Evolutionary conservation across 2,113 vertebrate genomes (phyloP).

Genomic region (Tragelaphus strepsiceros): DNA sequence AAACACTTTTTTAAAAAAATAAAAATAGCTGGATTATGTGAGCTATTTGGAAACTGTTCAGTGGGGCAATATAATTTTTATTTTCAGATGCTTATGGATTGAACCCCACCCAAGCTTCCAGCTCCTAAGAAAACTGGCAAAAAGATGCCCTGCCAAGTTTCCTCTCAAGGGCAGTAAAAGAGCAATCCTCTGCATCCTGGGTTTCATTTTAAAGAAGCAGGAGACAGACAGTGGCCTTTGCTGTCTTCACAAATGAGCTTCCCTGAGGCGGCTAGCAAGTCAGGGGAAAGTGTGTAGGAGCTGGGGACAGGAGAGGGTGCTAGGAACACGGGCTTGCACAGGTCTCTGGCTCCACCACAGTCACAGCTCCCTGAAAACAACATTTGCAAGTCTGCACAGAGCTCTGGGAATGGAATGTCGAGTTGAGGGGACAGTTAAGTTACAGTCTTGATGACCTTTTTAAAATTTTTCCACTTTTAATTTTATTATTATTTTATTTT

Average conservation of each 20-base stretch:
- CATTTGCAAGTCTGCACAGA: background rate
- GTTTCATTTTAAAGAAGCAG: conserved; percentile 60
- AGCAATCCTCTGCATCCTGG: conserved; percentile 59
- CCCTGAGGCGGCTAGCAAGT: background rate
- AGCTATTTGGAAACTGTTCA: conserved; percentile 65
- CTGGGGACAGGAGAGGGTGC: background rate
- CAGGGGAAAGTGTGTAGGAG: accelerated
- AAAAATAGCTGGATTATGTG: conserved; percentile 59
- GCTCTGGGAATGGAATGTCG: background rate
- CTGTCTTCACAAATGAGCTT: background rate
- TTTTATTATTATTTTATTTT: background rate
- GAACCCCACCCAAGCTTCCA: conserved; percentile 69
- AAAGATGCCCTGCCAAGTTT: conserved; percentile 60
- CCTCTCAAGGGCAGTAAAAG: conserved; percentile 53
- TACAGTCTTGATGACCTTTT: background rate
- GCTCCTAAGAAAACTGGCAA: conserved; percentile 61
- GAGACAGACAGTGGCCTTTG: conserved; percentile 26
- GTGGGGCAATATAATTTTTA: conserved; percentile 63
- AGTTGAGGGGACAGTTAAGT: background rate
- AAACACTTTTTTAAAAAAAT: conserved; percentile 69
- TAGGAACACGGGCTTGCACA: background rate
- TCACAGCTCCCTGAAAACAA: background rate
- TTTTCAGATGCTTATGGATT: conserved; percentile 70
- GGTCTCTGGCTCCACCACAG: background rate
- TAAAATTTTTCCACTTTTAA: background rate